These are phyloP conservation scores for Tursiops truncatus DNA, from an alignment of 2,113 vertebrate genomes.

Conservation along the genomic window DNA sequence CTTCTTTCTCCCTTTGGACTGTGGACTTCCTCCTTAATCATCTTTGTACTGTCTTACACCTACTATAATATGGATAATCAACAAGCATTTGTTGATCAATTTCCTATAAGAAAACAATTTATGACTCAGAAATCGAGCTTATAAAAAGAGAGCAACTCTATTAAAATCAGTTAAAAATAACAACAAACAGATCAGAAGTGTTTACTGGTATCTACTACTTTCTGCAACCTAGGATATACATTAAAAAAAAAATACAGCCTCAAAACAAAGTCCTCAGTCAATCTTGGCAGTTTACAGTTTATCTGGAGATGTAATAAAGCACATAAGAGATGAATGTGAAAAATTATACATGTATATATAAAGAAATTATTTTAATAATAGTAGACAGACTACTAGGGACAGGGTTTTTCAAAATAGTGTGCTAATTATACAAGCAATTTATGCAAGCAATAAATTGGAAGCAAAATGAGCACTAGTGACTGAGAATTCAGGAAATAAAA, in stretches of 20 bases:
- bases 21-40: not conserved
- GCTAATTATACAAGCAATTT: not conserved
- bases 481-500: not conserved
- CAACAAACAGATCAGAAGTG: not conserved
- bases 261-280: not conserved
- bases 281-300: not conserved
- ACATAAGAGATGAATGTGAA: not conserved
- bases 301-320: not conserved
- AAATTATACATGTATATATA: not conserved
- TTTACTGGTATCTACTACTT: not conserved
- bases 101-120: not conserved
- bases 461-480: not conserved
- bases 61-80: not conserved
- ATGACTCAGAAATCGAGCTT: not conserved
- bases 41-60: not conserved
- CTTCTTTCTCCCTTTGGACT: not conserved
- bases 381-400: not conserved
- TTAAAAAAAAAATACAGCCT: not conserved
- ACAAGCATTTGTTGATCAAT: not conserved
- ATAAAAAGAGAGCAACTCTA: not conserved
- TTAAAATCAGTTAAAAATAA: conserved; percentile 31
- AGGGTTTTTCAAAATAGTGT: not conserved
- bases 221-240: not conserved
- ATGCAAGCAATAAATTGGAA: not conserved
- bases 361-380: not conserved